Percentiles rank a stretch among this genome's conserved stretches.
Evolutionary conservation across 1,140 invertebrate species (phyloP).

Genomic region (Drosophila ogumai): DNA sequence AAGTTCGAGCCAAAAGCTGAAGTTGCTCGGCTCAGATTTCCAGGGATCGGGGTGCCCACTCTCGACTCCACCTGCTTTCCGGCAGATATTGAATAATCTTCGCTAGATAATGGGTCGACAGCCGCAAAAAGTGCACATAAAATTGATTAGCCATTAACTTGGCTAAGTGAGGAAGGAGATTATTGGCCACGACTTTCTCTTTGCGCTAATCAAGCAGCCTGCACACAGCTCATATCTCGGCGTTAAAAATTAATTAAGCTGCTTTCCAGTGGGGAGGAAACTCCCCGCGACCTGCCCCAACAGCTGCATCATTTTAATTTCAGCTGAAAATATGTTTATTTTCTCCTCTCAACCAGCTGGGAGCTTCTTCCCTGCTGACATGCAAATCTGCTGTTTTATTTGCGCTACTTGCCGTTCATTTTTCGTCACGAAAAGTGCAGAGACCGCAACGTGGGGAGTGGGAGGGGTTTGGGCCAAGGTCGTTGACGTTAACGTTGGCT

Average conservation of each 20-base stretch:
- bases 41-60: background rate
- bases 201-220: constrained; percentile 41
- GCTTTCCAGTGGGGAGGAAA: constrained; percentile 1
- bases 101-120: constrained; percentile 26
- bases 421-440: constrained; percentile 58
- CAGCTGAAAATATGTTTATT: constrained; percentile 14
- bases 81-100: constrained; percentile 60
- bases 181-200: constrained; percentile 63
- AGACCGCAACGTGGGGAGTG: constrained; percentile 18
- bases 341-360: constrained; percentile 3
- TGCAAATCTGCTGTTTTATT: constrained; percentile 23
- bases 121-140: constrained; percentile 44
- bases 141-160: constrained; percentile 68
- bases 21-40: constrained; percentile 7
- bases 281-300: background rate
- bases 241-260: constrained; percentile 12
- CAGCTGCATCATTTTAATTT: constrained; percentile 10
- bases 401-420: constrained; percentile 36
- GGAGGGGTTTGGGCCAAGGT: constrained; percentile 24
- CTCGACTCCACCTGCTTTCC: constrained; percentile 36
- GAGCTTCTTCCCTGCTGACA: constrained; percentile 29
- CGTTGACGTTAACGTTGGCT: constrained; percentile 49
- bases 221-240: constrained; percentile 12
- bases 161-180: constrained; percentile 34
- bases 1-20: constrained; percentile 9